phyloP scores from a whole-genome alignment of 2,888 invertebrate genomes.

The Drosophila lacicola region DNA sequence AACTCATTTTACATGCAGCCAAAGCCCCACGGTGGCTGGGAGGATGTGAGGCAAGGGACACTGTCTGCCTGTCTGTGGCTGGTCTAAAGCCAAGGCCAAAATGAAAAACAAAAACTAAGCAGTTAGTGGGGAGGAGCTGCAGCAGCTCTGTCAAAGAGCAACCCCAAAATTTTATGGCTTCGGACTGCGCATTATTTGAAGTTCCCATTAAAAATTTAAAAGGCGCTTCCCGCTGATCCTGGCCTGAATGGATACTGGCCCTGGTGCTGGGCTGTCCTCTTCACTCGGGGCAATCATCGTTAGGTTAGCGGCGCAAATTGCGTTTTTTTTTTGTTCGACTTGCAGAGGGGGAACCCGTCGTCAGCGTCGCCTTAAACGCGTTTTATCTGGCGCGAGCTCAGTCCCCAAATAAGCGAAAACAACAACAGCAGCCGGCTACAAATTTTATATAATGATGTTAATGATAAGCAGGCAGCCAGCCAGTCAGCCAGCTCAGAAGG shows the following conservation, averaged over 20 bases:
- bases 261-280: constrained; percentile 11
- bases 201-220: constrained; percentile 81
- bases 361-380: constrained; percentile 54
- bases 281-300: constrained; percentile 73
- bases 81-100: constrained; percentile 21
- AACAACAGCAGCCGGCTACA: constrained; percentile 44
- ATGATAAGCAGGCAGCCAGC: constrained; percentile 67
- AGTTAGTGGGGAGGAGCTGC: constrained; percentile 17
- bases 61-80: constrained; percentile 17
- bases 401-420: constrained; percentile 39
- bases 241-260: constrained; percentile 7
- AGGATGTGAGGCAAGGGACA: not conserved
- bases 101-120: constrained; percentile 36
- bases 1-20: constrained; percentile 58
- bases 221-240: constrained; percentile 59
- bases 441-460: constrained; percentile 74
- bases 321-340: constrained; percentile 49
- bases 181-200: constrained; percentile 71
- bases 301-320: constrained; percentile 78
- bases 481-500: constrained; percentile 5
- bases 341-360: constrained; percentile 17
- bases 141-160: constrained; percentile 45
- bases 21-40: constrained; percentile 17
- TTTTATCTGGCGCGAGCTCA: constrained; percentile 52
- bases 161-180: constrained; percentile 46